Conservation (phyloP, 2,797 vertebrate genomes). For the Apogon hyalosoma region DNA sequence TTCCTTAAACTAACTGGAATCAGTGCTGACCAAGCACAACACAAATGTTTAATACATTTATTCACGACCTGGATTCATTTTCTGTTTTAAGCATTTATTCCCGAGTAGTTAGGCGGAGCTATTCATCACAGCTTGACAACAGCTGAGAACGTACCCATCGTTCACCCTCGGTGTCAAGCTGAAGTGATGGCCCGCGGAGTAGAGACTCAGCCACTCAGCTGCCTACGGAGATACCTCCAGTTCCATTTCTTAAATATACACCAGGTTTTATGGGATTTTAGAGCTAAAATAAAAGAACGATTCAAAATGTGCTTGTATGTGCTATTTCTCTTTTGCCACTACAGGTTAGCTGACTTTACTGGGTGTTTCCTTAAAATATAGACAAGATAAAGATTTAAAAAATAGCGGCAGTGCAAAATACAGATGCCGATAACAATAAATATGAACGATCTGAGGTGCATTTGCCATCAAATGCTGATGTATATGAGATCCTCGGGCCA, state of each 20-base stretch:
- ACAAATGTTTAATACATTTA: slow-evolving; percentile 81
- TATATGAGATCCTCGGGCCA: slow-evolving; percentile 56
- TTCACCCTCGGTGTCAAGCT: slow-evolving; percentile 54
- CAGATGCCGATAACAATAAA: slow-evolving; percentile 65
- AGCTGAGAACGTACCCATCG: slow-evolving; percentile 64
- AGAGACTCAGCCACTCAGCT: slow-evolving; percentile 26
- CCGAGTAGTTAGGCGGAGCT: slow-evolving; percentile 54
- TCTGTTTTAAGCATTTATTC: slow-evolving; percentile 79
- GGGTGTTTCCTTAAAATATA: not conserved
- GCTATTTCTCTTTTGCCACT: slow-evolving; percentile 7
- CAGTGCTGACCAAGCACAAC: slow-evolving; percentile 77
- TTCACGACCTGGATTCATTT: slow-evolving; percentile 75
- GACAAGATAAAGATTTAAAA: slow-evolving; percentile 42
- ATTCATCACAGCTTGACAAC: slow-evolving; percentile 80
- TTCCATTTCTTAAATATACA: slow-evolving; percentile 3
- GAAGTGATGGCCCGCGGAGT: slow-evolving; percentile 37
- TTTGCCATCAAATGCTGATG: slow-evolving; percentile 52
- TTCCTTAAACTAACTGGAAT: slow-evolving; percentile 66
- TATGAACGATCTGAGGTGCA: slow-evolving; percentile 58
- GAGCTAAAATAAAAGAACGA: slow-evolving; percentile 2
- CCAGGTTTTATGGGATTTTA: slow-evolving; percentile 17
- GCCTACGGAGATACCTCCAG: slow-evolving; percentile 10
- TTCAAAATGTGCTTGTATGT: slow-evolving; percentile 2
- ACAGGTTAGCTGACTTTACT: slow-evolving; percentile 14
- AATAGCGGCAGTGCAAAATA: slow-evolving; percentile 29